phyloP scores from a whole-genome alignment of 2,888 invertebrate species.

The Synergus japonicus region DNA sequence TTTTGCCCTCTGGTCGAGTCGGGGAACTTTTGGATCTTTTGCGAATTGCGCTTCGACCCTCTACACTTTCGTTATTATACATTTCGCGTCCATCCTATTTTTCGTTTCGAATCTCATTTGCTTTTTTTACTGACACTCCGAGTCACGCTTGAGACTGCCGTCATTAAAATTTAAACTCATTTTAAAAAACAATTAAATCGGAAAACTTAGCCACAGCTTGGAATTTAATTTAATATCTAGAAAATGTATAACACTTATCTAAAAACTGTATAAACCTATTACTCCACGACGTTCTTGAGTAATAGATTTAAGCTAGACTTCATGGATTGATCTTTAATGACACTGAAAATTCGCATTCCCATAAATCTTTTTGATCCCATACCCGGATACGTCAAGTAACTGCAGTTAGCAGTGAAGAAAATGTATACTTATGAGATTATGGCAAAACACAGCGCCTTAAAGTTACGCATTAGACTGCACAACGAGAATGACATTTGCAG shows the following conservation, averaged over 20 bases:
- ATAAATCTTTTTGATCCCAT: neutral
- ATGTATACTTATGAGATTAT: slow-evolving; percentile 3
- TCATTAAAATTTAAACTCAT: slow-evolving; percentile 36
- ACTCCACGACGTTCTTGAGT: neutral
- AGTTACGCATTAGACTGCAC: neutral
- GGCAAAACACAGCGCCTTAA: slow-evolving; percentile 8
- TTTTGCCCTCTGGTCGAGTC: slow-evolving; percentile 58
- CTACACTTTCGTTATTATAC: slow-evolving; percentile 38
- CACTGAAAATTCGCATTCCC: neutral
- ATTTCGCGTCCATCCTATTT: slow-evolving; percentile 7
- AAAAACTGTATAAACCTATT: too few species aligned
- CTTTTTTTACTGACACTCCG: slow-evolving; percentile 18
- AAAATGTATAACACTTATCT: too few species aligned
- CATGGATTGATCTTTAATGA: neutral
- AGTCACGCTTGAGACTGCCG: slow-evolving; percentile 15
- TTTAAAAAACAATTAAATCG: neutral
- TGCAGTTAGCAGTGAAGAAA: neutral
- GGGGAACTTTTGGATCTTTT: slow-evolving; percentile 52
- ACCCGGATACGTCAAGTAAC: slow-evolving; percentile 9
- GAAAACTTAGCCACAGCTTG: neutral
- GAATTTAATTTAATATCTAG: neutral
- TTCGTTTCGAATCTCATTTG: slow-evolving; percentile 38
- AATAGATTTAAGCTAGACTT: neutral
- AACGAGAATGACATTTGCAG: slow-evolving; percentile 15
- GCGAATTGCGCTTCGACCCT: slow-evolving; percentile 47